A percentile compares a stretch with the other conserved stretches of the same genome.
phyloP scores from a whole-genome alignment of 1,140 invertebrate species.

The Microplitis mediator region DNA sequence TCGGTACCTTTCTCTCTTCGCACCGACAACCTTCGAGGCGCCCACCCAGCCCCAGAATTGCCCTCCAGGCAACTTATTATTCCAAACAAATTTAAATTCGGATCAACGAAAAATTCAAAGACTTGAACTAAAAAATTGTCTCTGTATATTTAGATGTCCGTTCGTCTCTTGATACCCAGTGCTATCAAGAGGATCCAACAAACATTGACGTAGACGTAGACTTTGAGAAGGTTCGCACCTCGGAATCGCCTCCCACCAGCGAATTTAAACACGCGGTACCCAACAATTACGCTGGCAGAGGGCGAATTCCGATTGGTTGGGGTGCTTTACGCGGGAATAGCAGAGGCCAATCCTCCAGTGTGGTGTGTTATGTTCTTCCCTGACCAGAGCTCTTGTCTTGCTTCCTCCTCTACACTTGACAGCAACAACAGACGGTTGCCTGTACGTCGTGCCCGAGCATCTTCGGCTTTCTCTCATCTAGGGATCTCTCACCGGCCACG shows the following conservation, averaged over 20 bases:
- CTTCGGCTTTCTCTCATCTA: constrained; percentile 30
- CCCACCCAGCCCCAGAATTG: background rate
- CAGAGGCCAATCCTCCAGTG: constrained; percentile 41
- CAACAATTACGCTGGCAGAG: constrained; percentile 42
- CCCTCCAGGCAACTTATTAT: background rate
- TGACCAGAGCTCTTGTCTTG: constrained; percentile 23
- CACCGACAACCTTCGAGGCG: constrained; percentile 14
- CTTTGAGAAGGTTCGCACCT: no score
- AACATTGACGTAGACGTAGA: no score
- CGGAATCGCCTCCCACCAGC: background rate
- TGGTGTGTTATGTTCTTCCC: background rate
- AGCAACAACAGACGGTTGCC: no score
- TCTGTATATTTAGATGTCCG: no score
- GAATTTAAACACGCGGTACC: constrained; percentile 34
- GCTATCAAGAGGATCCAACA: no score
- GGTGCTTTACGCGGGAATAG: constrained; percentile 49
- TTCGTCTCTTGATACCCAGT: no score
- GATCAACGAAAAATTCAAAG: background rate
- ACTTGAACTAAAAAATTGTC: no score
- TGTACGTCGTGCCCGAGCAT: background rate
- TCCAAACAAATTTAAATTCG: constrained; percentile 1
- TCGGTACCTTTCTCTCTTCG: constrained; percentile 12
- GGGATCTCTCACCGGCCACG: constrained; percentile 34
- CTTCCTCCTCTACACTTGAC: constrained; percentile 24
- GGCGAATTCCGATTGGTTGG: constrained; percentile 40